phyloP scores from a whole-genome alignment of 2,797 vertebrate species.

The Leptodactylus fallax region DNA sequence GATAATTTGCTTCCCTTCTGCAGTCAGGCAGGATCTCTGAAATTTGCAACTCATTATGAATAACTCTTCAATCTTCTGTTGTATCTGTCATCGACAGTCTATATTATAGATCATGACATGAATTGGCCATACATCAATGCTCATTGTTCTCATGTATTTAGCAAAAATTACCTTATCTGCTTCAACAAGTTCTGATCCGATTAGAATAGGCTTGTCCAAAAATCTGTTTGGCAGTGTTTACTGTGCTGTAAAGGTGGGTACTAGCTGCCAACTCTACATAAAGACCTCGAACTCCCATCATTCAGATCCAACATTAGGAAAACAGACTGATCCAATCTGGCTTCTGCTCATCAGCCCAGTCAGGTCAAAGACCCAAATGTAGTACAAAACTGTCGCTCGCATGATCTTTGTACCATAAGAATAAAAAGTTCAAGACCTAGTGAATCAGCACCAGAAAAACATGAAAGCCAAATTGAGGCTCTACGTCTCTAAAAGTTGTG shows the following conservation, averaged over 20 bases:
- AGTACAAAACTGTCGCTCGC: too few species aligned
- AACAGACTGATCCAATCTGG: background rate
- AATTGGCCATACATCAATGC: background rate
- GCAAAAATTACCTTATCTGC: background rate
- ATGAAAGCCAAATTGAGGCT: too few species aligned
- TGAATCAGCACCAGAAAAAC: too few species aligned
- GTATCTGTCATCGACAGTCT: background rate
- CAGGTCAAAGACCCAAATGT: too few species aligned
- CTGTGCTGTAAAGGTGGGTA: background rate
- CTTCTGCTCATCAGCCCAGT: background rate
- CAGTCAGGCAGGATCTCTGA: background rate
- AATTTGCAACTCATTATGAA: background rate
- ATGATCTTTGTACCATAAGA: too few species aligned
- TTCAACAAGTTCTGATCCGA: background rate
- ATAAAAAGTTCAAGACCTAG: too few species aligned
- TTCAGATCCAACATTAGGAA: background rate
- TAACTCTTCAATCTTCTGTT: background rate
- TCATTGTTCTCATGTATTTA: background rate
- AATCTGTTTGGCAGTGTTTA: background rate
- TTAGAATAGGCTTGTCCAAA: background rate
- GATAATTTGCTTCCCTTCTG: background rate
- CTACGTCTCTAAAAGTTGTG: too few species aligned
- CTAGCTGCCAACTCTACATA: background rate
- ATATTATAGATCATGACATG: background rate
- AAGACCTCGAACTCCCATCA: background rate